Conservation (phyloP, 2,888 invertebrate species). For the Leptinotarsa tumamoca region DNA sequence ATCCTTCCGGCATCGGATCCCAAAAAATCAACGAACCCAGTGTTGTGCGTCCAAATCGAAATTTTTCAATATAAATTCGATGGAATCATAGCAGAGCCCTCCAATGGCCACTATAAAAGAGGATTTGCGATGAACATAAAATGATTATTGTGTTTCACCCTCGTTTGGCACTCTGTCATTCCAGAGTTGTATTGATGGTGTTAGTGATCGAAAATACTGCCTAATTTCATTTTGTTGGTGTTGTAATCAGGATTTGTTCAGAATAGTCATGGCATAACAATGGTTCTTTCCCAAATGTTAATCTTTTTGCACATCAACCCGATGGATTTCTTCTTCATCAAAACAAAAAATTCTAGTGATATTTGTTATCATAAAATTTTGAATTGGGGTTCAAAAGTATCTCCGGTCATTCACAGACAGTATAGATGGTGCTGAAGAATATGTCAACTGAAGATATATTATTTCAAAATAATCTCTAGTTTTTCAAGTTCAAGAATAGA, state of each 20-base stretch:
- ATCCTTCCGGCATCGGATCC: constrained; percentile 6
- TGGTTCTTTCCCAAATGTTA: background rate
- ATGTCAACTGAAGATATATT: too few relatives aligned
- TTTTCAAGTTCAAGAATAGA: too few relatives aligned
- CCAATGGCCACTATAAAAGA: constrained; percentile 27
- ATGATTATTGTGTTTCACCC: constrained; percentile 43
- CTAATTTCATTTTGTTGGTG: constrained; percentile 31
- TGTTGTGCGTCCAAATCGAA: constrained; percentile 2
- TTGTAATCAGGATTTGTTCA: background rate
- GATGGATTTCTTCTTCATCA: background rate
- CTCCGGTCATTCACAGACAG: too few relatives aligned
- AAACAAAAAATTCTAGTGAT: too few relatives aligned
- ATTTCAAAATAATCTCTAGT: too few relatives aligned
- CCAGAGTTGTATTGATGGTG: constrained; percentile 32
- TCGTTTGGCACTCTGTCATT: constrained; percentile 38
- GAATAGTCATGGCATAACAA: background rate
- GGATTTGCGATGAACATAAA: constrained; percentile 44
- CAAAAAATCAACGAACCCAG: constrained; percentile 5
- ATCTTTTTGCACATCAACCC: background rate
- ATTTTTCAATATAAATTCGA: constrained; percentile 31
- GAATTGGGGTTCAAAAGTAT: too few relatives aligned
- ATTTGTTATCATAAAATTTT: too few relatives aligned
- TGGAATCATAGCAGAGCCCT: constrained; percentile 30
- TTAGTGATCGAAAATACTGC: constrained; percentile 34
- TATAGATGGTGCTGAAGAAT: too few relatives aligned